Conservation (phyloP, 1,140 invertebrate genomes). For the Brachionus rotundiformis region DNA sequence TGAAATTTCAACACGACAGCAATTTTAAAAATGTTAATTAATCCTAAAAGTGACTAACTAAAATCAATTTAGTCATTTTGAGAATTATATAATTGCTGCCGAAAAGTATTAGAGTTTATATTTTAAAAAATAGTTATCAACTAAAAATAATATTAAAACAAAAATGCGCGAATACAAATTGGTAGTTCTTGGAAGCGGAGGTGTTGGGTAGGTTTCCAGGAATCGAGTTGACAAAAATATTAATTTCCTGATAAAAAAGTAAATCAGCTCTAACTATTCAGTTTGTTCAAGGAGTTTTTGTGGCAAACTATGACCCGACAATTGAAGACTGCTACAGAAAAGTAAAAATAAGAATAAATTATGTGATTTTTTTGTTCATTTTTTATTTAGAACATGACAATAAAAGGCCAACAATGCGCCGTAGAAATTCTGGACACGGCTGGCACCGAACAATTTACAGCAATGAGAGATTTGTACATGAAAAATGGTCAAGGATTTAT, state of each 20-base stretch:
- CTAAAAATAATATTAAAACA: not conserved
- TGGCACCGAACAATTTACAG: constrained; percentile 99
- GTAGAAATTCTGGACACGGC: constrained; percentile 99
- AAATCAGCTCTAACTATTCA: constrained; percentile 74
- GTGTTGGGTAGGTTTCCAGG: constrained; percentile 88
- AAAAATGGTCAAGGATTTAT: constrained; percentile 99
- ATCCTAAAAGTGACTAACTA: not conserved
- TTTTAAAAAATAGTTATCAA: too few relatives aligned
- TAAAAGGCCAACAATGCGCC: constrained; percentile 98
- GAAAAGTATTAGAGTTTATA: not conserved
- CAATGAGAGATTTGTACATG: constrained; percentile 99
- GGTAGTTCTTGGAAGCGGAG: constrained; percentile 94
- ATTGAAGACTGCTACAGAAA: constrained; percentile 75
- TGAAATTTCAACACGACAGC: not conserved
- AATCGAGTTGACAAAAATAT: not conserved
- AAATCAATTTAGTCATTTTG: constrained; percentile 10
- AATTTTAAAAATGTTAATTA: constrained; percentile 3
- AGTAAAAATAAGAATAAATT: not conserved
- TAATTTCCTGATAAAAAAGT: constrained; percentile 1
- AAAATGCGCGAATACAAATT: constrained; percentile 88
- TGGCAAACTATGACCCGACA: constrained; percentile 99
- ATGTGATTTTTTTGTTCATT: too few relatives aligned
- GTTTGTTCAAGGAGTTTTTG: constrained; percentile 97
- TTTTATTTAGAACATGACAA: constrained; percentile 89
- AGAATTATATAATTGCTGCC: constrained; percentile 1